These are phyloP conservation scores for Lottia gigantea DNA, from an alignment of 2,888 invertebrate species.

Conservation along the genomic window DNA sequence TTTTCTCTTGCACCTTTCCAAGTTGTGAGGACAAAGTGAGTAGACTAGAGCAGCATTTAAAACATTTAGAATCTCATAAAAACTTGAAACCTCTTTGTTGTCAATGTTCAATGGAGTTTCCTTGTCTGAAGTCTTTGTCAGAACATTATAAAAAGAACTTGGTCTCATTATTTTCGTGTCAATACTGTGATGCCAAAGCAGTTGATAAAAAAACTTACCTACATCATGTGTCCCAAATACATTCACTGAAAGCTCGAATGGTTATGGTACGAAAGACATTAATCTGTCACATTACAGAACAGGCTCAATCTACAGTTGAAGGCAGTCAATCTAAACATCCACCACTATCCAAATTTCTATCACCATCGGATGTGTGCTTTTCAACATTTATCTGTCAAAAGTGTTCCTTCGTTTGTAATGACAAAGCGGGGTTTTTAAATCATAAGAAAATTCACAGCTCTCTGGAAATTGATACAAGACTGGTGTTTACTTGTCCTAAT, in stretches of 20 bases:
- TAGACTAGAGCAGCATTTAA: neutral
- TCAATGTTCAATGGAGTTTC: neutral
- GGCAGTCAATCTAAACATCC: neutral
- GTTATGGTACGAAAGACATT: neutral
- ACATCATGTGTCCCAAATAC: neutral
- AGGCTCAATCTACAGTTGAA: neutral
- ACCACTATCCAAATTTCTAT: neutral
- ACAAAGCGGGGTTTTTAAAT: neutral
- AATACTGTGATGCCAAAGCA: neutral
- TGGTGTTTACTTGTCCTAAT: neutral
- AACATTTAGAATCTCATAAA: neutral
- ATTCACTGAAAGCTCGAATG: neutral
- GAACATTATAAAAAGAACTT: slow-evolving; percentile 3
- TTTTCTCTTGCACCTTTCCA: neutral
- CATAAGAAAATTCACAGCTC: neutral
- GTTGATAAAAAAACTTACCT: neutral
- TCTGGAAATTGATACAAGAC: neutral
- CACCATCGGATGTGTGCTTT: neutral
- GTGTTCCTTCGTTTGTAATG: slow-evolving; percentile 2
- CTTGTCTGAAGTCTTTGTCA: neutral
- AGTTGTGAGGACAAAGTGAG: neutral
- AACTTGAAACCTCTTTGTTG: neutral
- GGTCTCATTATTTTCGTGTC: neutral
- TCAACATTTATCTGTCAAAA: slow-evolving; percentile 1
- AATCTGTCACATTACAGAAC: neutral